Base-by-base conservation (phyloP, 2,888 invertebrate genomes). In the Ophioninae sp. region DNA sequence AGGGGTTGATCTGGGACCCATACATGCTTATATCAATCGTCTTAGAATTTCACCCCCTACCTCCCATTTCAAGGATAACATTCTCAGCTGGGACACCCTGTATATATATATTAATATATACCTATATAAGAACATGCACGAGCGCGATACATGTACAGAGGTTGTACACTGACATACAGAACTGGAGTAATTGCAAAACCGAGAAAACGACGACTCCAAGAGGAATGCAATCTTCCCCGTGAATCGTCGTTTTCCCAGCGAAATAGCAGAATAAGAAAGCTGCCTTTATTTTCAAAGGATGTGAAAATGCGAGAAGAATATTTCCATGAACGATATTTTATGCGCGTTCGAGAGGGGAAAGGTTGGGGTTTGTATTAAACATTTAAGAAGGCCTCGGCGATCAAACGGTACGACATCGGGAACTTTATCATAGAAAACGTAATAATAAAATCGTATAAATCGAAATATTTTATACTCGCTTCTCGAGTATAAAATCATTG, bases 171-270 rank as follows among this genome's bases (percentile, higher is more conserved):
- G 37, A 39, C 56, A 56, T 39, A 56, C 39, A 64, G 41, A 58
- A 20, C 5, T 39, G 64, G 17, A 58, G 63, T 82, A 41, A 75
- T 79, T 74, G 64, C 51, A 22, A 75, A 67, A 82, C 82, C 71
- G 58, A 80, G 23, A 30, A 65, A 58, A 81, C 41, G 79, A 61
- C 68, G 79, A 58, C 74, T 39, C 22, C 37, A 56, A 71, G 76
- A 63, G 64, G 68, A 83, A 80, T 83, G 79, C 79, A 83, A 83
- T 83, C 63, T 83, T 73, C 79, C 73, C 20, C 63, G 67, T 67
- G 76, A 80, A 44, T 77, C 79, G 68, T 77, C 64, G 73, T 67
- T 80, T 76, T 30, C 39, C 44, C 44, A 30, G 69, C 41, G 59
- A 59, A 13, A 67, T 65, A 44, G 44, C 39, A 56, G 63, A 76